Percentiles rank a stretch among this genome's conserved stretches.
Conservation (phyloP, 2,113 vertebrate genomes). For the Sceloporus undulatus region DNA sequence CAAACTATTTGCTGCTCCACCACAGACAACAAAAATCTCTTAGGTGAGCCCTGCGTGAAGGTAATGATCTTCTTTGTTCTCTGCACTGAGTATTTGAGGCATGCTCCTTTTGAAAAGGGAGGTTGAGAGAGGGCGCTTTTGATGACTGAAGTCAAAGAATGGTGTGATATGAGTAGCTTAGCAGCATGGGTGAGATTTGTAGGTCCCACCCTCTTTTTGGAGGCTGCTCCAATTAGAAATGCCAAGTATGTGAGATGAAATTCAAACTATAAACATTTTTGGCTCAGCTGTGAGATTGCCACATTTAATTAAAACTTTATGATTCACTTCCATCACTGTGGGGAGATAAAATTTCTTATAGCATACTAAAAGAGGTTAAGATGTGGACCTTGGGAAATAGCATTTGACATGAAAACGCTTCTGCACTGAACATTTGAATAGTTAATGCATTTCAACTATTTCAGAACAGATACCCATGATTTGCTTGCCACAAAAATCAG, state of each 20-base stretch:
- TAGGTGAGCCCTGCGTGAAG: not conserved
- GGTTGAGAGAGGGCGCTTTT: not conserved
- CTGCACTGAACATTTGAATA: constrained; percentile 20
- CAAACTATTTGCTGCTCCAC: not conserved
- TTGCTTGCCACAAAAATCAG: constrained; percentile 18
- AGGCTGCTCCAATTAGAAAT: not conserved
- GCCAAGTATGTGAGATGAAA: not conserved
- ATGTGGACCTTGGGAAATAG: constrained; percentile 36
- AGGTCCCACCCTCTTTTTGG: not conserved
- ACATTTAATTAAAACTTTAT: constrained; percentile 53
- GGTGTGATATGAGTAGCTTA: not conserved
- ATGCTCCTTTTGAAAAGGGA: not conserved
- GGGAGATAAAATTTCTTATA: constrained; percentile 51
- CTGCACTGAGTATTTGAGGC: not conserved
- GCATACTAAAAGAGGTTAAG: constrained; percentile 29
- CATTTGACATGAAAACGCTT: constrained; percentile 27
- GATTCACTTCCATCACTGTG: constrained; percentile 26
- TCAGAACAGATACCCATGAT: not conserved
- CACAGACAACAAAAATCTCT: not conserved
- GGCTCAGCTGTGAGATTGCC: not conserved
- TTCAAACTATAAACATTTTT: constrained; percentile 10
- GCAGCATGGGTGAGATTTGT: not conserved
- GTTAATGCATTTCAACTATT: constrained; percentile 34
- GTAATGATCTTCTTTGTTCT: not conserved
- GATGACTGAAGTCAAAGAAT: not conserved